Base-by-base conservation (phyloP, 2,888 invertebrate genomes). In the Tubulanus polymorphus region DNA sequence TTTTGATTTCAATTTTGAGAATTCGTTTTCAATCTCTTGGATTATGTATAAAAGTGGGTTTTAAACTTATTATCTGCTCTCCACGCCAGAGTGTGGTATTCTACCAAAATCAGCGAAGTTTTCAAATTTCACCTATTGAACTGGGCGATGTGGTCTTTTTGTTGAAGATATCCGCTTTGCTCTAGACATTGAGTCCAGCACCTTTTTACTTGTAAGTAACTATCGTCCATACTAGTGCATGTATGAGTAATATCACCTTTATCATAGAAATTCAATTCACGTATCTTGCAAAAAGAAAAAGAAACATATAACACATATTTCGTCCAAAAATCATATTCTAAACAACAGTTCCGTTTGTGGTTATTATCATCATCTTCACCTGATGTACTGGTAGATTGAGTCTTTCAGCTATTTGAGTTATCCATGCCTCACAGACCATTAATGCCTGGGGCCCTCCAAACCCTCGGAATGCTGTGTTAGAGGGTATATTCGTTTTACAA, bases 401-500 rank as follows among this genome's bases (percentile, higher is more conserved):
- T 65, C 83, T 84, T 32, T 83, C 83, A 1, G 93, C 91, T 15
- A 70, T 57, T 15, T 68, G 56, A n/a, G 60, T 54, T n/a, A 75
- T 50, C 47, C 60, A 56, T 5, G 58, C 63, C 50, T 75, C 75
- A 18, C 61, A 61, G 30, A 69, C 51, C n/a, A 72, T 56, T 47
- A 66, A 59, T 6, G 63, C 68, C 60, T 74, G 72, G 2, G 73
- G 73, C 1, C 57, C 58, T 1, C 74, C 74, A 47, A 71, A 72
- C 0, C 74, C 76, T 27, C 95, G 83, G 71, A 94, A 95, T 0
- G 95, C 95, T 0, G 94, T 95, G 74, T 93, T 93, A 0, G 93
- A 92, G 0, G 93, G 87, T 50, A 91, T 77, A 81, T 96, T 93
- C 0, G 95, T 96, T 79, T 85, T 88, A 72, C 94, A 95, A 12